Evolutionary conservation across 2,113 vertebrate species (phyloP).

Genomic region (Oncorhynchus kisutch): DNA sequence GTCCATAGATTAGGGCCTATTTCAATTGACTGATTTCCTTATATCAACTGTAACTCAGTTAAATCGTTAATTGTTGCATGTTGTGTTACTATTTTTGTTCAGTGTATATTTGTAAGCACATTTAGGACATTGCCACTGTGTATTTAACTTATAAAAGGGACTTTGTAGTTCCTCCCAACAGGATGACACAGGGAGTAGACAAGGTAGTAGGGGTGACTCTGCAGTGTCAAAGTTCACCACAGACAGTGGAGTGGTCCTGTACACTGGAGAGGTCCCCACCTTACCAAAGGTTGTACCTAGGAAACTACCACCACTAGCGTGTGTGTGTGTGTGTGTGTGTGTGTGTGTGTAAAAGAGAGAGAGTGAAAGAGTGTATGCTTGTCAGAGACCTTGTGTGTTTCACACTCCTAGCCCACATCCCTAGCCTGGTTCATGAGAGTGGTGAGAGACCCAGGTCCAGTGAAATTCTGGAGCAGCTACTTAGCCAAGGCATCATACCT

Average conservation of each 20-base stretch:
- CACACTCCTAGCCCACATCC: conserved; percentile 15
- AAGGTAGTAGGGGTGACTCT: conserved; percentile 63
- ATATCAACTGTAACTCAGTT: too few species aligned
- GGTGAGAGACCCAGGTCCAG: conserved; percentile 71
- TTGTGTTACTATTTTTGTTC: too few species aligned
- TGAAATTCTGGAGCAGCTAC: conserved; percentile 83
- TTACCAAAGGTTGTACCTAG: conserved; percentile 50
- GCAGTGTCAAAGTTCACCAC: conserved; percentile 70
- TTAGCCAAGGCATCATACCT: conserved; percentile 81
- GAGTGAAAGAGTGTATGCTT: neutral
- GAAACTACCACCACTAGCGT: conserved; percentile 52
- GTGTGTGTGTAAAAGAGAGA: neutral
- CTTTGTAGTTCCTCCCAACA: conserved; percentile 13
- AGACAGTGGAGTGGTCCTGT: conserved; percentile 74
- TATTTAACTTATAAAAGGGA: too few species aligned
- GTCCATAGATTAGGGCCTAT: too few species aligned
- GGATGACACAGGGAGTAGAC: conserved; percentile 49
- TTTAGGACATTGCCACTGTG: too few species aligned
- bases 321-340: neutral
- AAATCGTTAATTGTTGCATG: too few species aligned
- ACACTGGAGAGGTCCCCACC: conserved; percentile 35
- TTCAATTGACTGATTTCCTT: too few species aligned
- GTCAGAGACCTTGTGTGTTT: neutral
- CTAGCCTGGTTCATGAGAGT: conserved; percentile 46
- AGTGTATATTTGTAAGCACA: too few species aligned